These are phyloP conservation scores for Polydesmus complanatus DNA, from an alignment of 2,888 invertebrate genomes.

Conservation along the genomic window DNA sequence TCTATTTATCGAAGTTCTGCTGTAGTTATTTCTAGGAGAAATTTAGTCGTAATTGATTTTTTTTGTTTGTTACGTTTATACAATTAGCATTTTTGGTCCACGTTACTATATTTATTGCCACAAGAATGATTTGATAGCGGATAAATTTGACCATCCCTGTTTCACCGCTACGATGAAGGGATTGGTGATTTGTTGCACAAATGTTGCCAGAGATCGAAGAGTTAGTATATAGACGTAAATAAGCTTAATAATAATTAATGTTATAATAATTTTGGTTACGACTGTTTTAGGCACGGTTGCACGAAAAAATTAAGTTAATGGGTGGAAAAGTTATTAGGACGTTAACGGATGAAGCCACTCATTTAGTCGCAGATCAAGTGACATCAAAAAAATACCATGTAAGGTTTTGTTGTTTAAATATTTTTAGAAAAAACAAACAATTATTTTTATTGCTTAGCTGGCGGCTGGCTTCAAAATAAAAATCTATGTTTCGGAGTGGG, in stretches of 20 bases:
- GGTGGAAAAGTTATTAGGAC: constrained; percentile 30
- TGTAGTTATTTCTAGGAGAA: background rate
- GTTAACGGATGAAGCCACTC: constrained; percentile 47
- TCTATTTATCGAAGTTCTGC: background rate
- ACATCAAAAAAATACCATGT: constrained; percentile 35
- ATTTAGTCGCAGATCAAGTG: constrained; percentile 52
- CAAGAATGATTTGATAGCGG: background rate
- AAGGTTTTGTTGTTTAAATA: background rate
- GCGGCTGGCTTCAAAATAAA: constrained; percentile 52
- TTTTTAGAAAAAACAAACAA: constrained; percentile 25
- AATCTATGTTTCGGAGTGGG: constrained; percentile 64
- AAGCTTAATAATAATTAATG: background rate
- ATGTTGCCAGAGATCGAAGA: background rate
- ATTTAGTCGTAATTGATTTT: too few relatives aligned
- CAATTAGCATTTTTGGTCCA: constrained; percentile 8
- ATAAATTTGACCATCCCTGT: background rate
- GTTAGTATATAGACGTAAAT: background rate
- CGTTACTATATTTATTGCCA: background rate
- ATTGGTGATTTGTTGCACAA: constrained; percentile 7
- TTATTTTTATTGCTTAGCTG: constrained; percentile 37
- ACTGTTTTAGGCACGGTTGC: constrained; percentile 20
- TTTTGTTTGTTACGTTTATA: background rate
- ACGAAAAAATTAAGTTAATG: constrained; percentile 30
- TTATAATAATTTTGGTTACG: background rate
- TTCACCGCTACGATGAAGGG: constrained; percentile 5